Conservation (phyloP, 1,140 invertebrate species). For the Caenorhabditis inopinata region DNA sequence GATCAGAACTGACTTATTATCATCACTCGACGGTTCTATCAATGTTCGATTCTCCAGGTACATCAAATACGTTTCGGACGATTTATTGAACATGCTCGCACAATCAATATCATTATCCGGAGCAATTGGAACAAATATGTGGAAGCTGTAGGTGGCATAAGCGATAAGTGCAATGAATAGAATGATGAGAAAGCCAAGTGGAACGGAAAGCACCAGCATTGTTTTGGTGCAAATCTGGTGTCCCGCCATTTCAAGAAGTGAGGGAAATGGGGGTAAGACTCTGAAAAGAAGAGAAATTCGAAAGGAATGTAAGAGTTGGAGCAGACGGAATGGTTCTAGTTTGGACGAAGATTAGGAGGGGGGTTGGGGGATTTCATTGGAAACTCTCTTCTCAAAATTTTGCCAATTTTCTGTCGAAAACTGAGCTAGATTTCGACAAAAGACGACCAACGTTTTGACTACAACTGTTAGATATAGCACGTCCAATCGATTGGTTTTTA, state of each 20-base stretch:
- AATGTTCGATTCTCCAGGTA: constrained; percentile 2
- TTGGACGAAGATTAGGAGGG: background rate
- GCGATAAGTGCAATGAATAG: background rate
- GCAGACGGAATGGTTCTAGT: background rate
- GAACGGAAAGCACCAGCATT: background rate
- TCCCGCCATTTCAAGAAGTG: background rate
- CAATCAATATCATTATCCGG: background rate
- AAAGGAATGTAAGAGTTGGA: background rate
- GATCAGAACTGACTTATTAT: background rate
- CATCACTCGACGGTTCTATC: background rate
- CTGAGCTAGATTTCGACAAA: too few relatives aligned
- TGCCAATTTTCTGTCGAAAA: too few relatives aligned
- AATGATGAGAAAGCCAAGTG: background rate
- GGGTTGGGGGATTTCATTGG: background rate
- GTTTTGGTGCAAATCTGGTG: constrained; percentile 22
- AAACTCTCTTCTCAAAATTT: too few relatives aligned
- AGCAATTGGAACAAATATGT: background rate
- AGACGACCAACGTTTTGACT: too few relatives aligned
- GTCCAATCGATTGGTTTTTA: too few relatives aligned
- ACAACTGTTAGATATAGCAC: too few relatives aligned
- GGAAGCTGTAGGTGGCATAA: constrained; percentile 4
- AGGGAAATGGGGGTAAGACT: too few relatives aligned
- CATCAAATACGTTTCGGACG: background rate
- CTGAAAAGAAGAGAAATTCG: background rate
- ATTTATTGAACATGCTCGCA: background rate